Conservation (phyloP, 2,797 vertebrate species). For the Enteromius unitaeniatus region DNA sequence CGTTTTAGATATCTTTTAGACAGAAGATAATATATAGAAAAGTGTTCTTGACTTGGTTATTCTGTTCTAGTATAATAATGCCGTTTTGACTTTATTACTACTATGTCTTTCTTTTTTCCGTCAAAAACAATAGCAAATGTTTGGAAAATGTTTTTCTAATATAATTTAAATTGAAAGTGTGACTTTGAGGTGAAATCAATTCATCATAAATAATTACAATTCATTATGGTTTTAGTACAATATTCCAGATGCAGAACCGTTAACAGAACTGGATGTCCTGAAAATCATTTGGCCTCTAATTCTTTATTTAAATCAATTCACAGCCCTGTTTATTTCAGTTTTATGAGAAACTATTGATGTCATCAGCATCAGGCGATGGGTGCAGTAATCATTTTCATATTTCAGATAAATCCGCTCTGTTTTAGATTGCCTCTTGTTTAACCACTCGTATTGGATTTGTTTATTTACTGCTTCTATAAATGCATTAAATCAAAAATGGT, state of each 20-base stretch:
- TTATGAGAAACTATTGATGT: slow-evolving; percentile 3
- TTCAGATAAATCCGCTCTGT: slow-evolving; percentile 27
- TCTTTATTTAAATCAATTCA: neutral
- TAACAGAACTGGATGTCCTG: neutral
- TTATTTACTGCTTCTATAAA: slow-evolving; percentile 27
- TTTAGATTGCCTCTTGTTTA: slow-evolving; percentile 30
- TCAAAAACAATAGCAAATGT: neutral
- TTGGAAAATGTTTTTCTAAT: neutral
- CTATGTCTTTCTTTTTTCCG: neutral
- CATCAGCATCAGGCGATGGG: neutral
- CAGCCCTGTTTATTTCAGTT: neutral
- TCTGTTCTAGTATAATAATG: neutral
- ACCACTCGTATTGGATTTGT: slow-evolving; percentile 6
- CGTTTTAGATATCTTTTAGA: too few species aligned
- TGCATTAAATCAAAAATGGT: slow-evolving; percentile 12
- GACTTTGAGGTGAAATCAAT: neutral
- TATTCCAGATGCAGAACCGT: neutral
- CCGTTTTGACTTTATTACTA: neutral
- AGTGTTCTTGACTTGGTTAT: neutral
- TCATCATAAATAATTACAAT: neutral
- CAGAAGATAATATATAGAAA: too few species aligned
- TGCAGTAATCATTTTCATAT: slow-evolving; percentile 17
- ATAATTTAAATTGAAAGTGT: neutral
- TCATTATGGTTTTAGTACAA: neutral
- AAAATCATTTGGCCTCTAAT: neutral